Base-by-base conservation (phyloP, 2,113 vertebrate genomes). In the Micronycteris hirsuta region DNA sequence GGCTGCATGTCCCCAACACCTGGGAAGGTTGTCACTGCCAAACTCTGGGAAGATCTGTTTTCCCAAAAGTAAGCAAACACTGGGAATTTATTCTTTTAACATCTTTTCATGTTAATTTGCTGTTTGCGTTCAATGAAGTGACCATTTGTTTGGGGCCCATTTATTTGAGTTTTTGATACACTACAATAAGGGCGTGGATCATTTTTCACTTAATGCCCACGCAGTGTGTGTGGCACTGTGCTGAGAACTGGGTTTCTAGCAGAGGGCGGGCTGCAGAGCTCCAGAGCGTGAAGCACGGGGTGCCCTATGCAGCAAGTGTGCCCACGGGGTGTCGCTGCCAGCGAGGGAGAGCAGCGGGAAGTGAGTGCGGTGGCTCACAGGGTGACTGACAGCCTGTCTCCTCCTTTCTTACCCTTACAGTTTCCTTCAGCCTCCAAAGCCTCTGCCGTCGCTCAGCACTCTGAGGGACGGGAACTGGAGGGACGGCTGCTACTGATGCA, bases 401-500 rank as follows among this genome's bases (percentile, higher is more conserved):
- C 52, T 91, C 45, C 92, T 84, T 19, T 86, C 43, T 3, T 71
- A 38, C 68, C n/a, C 33, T 43, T 68, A 2, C 97, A 99, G 99
- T 98, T 99, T 99, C 97, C 99, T 99, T 97, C 99, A 99, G 97
- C 99, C 99, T 95, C 99, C 99, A 97, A 99, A 99, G 98, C 99
- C 99, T 63, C 98, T 99, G 89, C 98, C 99, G 4, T 99, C 99
- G 38, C 98, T 99, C 96, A 99, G 99, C 93, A 98, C 99, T 63
- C 99, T 99, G 98, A 98, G 99, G 73, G 99, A 99, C 49, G 99
- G 99, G 89, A 99, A 99, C 95, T 99, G 99, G 99, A 99, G 99
- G 97, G 99, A 99, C 0, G 99, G 99, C 96, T 99, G 99, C 98
- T 99, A 99, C 97, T 99, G 98, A 99, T 83, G 93, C 70, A n/a